Percentiles rank a stretch among this genome's conserved stretches.
Evolutionary conservation across 1,140 invertebrate species (phyloP).

Genomic region (Apocrypta bakeri): DNA sequence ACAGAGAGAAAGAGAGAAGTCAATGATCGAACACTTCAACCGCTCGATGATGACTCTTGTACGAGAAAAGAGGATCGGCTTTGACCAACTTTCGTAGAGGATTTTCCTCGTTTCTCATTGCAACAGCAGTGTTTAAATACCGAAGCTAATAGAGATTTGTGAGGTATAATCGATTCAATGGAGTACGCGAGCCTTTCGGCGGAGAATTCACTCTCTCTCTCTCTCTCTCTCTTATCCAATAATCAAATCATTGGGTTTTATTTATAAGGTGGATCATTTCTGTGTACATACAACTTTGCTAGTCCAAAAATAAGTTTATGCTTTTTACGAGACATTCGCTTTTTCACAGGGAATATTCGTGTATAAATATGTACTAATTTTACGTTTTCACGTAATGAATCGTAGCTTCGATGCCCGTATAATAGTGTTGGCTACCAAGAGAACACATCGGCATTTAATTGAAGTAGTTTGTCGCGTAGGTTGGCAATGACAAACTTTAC

Average conservation of each 20-base stretch:
- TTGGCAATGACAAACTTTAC: slow-evolving; percentile 13
- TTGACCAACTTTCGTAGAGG: slow-evolving; percentile 14
- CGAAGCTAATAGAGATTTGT: not conserved
- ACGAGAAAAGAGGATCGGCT: not conserved
- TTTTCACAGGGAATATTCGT: not conserved
- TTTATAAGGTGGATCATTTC: not conserved
- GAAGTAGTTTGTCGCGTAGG: too few relatives aligned
- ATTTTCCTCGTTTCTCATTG: slow-evolving; percentile 5
- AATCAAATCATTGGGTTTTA: not conserved
- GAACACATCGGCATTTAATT: slow-evolving; percentile 33
- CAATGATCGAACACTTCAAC: not conserved
- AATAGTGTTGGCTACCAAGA: too few relatives aligned
- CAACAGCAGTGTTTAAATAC: not conserved
- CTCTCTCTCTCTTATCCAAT: not conserved
- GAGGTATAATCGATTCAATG: not conserved
- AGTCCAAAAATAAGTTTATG: not conserved
- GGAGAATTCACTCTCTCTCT: not conserved
- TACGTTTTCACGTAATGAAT: too few relatives aligned
- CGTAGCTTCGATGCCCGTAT: too few relatives aligned
- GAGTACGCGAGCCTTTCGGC: not conserved
- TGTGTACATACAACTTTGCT: too few relatives aligned
- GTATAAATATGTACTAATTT: too few relatives aligned
- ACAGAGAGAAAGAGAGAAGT: not conserved
- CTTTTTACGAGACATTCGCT: not conserved
- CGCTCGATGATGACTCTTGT: not conserved